Conservation (phyloP, 2,888 invertebrate species). For the Leistus spinibarbis region DNA sequence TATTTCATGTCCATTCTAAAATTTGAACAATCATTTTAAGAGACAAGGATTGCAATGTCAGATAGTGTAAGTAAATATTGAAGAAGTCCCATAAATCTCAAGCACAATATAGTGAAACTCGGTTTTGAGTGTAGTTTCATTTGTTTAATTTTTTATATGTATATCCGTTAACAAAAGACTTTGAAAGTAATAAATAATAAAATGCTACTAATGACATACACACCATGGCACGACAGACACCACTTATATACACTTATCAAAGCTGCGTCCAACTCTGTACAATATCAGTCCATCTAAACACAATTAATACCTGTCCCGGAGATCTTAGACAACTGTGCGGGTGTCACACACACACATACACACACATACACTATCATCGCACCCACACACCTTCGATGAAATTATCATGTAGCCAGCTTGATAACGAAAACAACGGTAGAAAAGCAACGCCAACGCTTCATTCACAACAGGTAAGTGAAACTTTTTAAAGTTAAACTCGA, state of each 20-base stretch:
- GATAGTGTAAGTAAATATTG: background rate
- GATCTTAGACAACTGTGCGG: constrained; percentile 13
- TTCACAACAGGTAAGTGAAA: background rate
- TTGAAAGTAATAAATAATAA: background rate
- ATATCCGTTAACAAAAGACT: background rate
- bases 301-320: constrained; percentile 30
- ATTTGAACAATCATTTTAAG: too few species aligned
- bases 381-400: background rate
- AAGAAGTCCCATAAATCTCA: background rate
- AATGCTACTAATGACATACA: constrained; percentile 8
- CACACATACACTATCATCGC: background rate
- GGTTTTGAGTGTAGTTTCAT: background rate
- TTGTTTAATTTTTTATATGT: background rate
- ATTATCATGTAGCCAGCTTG: background rate
- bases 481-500: background rate
- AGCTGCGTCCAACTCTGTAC: background rate
- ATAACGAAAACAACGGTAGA: background rate
- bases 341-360: background rate
- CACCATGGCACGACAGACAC: background rate
- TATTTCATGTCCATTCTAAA: too few species aligned
- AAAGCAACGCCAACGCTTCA: background rate
- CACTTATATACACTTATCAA: constrained; percentile 4
- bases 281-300: constrained; percentile 25
- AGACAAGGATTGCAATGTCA: too few species aligned
- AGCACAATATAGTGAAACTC: background rate